Evolutionary conservation across 2,797 vertebrate species (phyloP).

Genomic region (Sebastes matsubarae): DNA sequence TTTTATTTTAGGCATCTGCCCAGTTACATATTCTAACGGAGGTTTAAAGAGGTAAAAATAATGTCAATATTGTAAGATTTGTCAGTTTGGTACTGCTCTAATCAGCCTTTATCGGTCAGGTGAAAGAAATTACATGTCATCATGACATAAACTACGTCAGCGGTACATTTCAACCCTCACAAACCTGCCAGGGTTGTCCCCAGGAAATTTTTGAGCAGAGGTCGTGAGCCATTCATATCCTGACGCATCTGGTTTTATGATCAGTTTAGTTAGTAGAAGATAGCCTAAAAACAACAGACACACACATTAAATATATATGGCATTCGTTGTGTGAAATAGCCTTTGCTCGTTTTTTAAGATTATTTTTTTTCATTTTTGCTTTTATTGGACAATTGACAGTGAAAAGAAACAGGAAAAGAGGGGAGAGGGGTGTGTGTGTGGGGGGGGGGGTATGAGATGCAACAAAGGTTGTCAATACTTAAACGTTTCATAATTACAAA

Average conservation of each 20-base stretch:
- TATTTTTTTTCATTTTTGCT: not conserved
- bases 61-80: not conserved
- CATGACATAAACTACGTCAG: slow-evolving; percentile 13
- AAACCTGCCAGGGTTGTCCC: not conserved
- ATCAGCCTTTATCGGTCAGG: not conserved
- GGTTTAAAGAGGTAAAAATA: not conserved
- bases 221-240: not conserved
- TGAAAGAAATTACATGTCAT: slow-evolving; percentile 6
- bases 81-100: not conserved
- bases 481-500: not conserved
- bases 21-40: not conserved
- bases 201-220: not conserved
- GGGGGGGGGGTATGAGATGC: not conserved
- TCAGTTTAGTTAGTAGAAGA: not conserved
- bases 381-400: not conserved
- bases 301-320: not conserved
- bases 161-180: not conserved
- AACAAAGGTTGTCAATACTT: not conserved
- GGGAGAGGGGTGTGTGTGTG: too few relatives aligned
- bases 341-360: not conserved
- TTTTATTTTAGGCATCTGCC: not conserved
- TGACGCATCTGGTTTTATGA: not conserved
- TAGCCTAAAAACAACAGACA: not conserved
- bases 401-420: not conserved
- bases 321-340: not conserved